Conservation (phyloP, 2,113 vertebrate species). For the Xyliphius kryptos region DNA sequence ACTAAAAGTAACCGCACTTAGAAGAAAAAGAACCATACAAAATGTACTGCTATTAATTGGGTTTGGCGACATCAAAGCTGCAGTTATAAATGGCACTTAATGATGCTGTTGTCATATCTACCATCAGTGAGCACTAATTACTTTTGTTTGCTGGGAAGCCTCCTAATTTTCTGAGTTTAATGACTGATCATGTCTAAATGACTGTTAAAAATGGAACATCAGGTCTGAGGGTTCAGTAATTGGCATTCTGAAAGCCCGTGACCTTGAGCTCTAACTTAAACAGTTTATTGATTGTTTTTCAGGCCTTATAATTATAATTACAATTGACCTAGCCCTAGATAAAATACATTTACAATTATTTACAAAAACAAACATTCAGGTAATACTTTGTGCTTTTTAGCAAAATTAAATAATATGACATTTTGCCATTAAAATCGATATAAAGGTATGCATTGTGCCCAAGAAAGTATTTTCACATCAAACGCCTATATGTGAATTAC, state of each 20-base stretch:
- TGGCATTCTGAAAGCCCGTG: background rate
- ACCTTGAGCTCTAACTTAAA: slow-evolving; percentile 11
- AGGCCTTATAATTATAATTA: background rate
- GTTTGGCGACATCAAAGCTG: slow-evolving; percentile 24
- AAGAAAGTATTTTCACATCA: too few relatives aligned
- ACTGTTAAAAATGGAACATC: background rate
- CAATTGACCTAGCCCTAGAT: too few relatives aligned
- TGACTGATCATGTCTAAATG: slow-evolving; percentile 16
- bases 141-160: slow-evolving; percentile 29
- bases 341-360: too few relatives aligned
- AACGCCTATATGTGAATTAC: too few relatives aligned
- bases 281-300: background rate
- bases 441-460: too few relatives aligned
- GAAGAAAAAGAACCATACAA: background rate
- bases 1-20: background rate
- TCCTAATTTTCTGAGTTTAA: slow-evolving; percentile 11
- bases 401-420: too few relatives aligned
- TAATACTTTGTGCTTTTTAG: too few relatives aligned
- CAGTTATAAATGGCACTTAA: slow-evolving; percentile 37
- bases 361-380: too few relatives aligned
- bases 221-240: background rate
- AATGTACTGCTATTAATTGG: slow-evolving; percentile 33
- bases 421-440: too few relatives aligned
- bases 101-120: slow-evolving; percentile 39
- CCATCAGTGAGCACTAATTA: slow-evolving; percentile 37